Conservation (phyloP, 1,140 invertebrate species). For the Procambarus virginalis region DNA sequence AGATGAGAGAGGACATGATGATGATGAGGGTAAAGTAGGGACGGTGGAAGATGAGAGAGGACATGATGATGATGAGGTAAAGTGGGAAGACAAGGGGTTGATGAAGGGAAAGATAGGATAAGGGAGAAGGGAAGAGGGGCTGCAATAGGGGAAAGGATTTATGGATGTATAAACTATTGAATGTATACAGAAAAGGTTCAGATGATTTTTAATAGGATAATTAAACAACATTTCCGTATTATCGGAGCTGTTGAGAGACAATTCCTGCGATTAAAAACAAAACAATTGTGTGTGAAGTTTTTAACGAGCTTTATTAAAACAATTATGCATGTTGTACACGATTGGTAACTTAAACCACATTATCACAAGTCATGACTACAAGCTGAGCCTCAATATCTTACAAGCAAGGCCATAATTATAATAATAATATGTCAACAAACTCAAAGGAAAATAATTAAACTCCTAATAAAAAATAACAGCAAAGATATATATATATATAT, state of each 20-base stretch:
- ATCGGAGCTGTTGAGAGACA: not conserved
- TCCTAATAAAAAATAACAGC: not conserved
- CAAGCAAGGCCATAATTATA: not conserved
- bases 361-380: constrained; percentile 17
- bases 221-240: no score
- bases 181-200: no score
- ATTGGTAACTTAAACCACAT: constrained; percentile 22
- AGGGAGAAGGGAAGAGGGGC: not conserved
- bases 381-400: not conserved
- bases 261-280: not conserved
- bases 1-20: not conserved
- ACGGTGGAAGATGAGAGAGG: not conserved
- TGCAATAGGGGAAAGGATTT: not conserved
- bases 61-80: not conserved
- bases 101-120: not conserved
- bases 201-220: no score
- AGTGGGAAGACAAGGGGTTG: not conserved
- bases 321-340: not conserved
- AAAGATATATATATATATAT: not conserved
- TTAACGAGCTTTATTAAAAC: not conserved
- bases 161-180: not conserved
- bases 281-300: not conserved
- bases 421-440: not conserved
- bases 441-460: not conserved
- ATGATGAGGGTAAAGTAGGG: not conserved